Conservation (phyloP, 2,113 vertebrate species). For the Phocoena sinus region DNA sequence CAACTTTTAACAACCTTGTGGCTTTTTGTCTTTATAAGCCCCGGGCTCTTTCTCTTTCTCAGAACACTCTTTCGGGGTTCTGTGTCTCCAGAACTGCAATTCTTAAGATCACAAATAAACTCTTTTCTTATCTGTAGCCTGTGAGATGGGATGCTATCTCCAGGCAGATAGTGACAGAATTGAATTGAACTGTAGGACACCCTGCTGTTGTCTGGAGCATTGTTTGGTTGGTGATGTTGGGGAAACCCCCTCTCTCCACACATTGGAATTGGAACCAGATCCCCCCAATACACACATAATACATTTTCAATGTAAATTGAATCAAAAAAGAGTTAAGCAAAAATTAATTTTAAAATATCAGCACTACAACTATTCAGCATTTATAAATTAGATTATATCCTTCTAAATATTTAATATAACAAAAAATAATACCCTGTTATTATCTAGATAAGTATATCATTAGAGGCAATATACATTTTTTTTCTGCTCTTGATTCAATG, state of each 20-base stretch:
- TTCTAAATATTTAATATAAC: not conserved
- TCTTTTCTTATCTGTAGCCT: not conserved
- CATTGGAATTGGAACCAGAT: not conserved
- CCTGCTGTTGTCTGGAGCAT: not conserved
- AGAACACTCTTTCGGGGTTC: not conserved
- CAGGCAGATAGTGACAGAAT: not conserved
- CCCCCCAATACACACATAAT: not conserved
- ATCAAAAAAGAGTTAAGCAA: not conserved
- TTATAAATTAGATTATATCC: not conserved
- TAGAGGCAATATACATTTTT: not conserved
- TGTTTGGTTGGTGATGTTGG: not conserved
- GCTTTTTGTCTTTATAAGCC: not conserved
- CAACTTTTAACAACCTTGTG: not conserved
- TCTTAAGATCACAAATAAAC: not conserved
- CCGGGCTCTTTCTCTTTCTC: not conserved
- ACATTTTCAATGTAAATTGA: not conserved
- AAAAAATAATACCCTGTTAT: not conserved
- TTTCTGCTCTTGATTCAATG: not conserved
- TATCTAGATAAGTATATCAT: not conserved
- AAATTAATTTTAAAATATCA: not conserved
- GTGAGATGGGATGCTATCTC: not conserved
- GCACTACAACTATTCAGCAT: not conserved
- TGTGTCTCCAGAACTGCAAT: not conserved
- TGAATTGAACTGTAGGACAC: not conserved
- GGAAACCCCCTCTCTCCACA: not conserved